Base-by-base conservation (phyloP, 2,113 vertebrate genomes). In the Melanerpes formicivorus region DNA sequence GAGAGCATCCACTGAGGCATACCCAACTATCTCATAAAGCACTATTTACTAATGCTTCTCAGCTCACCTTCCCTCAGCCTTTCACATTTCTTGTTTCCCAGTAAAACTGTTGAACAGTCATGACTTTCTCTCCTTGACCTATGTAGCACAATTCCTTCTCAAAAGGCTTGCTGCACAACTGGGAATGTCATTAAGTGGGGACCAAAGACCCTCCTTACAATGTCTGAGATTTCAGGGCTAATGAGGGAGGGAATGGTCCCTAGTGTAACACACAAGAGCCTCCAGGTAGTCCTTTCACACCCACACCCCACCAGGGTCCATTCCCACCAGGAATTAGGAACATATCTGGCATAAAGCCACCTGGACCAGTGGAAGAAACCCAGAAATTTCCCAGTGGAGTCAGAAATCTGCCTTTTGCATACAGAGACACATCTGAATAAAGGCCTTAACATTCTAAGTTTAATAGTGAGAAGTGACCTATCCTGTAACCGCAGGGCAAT, bases 131-230 rank as follows among this genome's bases (percentile, higher is more conserved):
- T 76, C 67, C 83, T 34, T 73, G 80, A 63, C 66, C 50, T 48
- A 25, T 69, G 84, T 34, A 84, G 66, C 64, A 70, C 5, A 1
- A 17, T 86, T 48, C 19, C 25, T 58, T 60, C 69, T 78, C 69
- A 55, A 80, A 77, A 80, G 25, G 19, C 19, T 66, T 60, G 26
- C 15, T 64, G 56, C 78, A 32, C 50, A 63, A 42, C 60, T 84
- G 91, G 64, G 37, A 92, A 93, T 63, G 52, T 63, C 56, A 25
- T 84, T 82, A 89, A 84, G 79, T 32, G 70, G 59, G 87, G 26
- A 76, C 12, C 34, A 46, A 17, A 4, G 19, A 19, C 27, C 73
- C 17, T 44, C 14, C 67, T 76, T 76, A 72, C 84, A 30, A 2
- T 55, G 16, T 26, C 6, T 67, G 42, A 60, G 54, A 67, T 71